Percentiles rank a stretch among this genome's conserved stretches.
Conservation (phyloP, 2,113 vertebrate genomes). For the Onychorhynchus coronatus region DNA sequence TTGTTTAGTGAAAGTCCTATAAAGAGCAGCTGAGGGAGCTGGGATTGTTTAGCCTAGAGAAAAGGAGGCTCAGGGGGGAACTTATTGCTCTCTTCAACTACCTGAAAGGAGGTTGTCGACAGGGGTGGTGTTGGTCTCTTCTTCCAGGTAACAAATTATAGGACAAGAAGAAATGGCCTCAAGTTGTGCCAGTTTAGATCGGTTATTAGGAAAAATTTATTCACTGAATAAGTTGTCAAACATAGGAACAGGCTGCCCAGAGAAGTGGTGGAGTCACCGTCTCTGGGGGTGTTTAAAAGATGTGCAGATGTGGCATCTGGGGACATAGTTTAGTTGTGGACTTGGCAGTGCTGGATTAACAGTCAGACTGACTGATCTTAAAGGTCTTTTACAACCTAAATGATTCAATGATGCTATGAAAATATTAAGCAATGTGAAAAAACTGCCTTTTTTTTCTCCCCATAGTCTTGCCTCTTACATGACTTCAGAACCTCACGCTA, state of each 20-base stretch:
- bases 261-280: background rate
- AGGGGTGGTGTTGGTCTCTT: fast-evolving
- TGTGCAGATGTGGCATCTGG: background rate
- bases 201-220: background rate
- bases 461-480: background rate
- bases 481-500: background rate
- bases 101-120: background rate
- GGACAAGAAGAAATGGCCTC: background rate
- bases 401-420: background rate
- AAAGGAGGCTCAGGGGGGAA: background rate
- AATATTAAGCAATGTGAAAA: background rate
- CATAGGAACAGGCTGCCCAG: background rate
- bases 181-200: background rate
- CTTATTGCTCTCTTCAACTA: background rate
- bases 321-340: background rate
- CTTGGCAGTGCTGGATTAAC: background rate
- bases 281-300: background rate
- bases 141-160: background rate
- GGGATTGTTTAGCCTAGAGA: background rate
- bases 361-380: fast-evolving
- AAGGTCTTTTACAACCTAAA: background rate
- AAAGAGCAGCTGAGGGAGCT: background rate
- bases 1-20: background rate
- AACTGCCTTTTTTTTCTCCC: fast-evolving
- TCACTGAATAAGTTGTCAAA: background rate